Conservation (phyloP, 2,113 vertebrate genomes). For the Actenoides lindsayi region DNA sequence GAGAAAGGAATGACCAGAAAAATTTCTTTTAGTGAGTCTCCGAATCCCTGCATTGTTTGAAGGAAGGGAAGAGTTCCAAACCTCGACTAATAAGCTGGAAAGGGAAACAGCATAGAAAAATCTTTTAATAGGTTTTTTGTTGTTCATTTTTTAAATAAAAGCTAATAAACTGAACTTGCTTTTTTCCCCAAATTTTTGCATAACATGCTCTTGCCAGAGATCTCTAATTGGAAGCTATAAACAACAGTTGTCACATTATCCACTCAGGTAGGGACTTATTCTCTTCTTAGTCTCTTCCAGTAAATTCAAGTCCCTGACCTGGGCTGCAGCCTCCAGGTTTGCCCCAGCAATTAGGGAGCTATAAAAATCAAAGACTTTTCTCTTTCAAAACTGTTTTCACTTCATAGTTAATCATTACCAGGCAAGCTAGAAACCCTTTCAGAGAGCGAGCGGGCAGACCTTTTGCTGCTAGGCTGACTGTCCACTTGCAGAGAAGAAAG, state of each 20-base stretch:
- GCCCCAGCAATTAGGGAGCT: background rate
- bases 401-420: background rate
- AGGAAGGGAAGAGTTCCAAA: background rate
- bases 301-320: background rate
- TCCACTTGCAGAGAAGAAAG: conserved; percentile 30
- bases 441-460: background rate
- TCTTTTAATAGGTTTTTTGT: background rate
- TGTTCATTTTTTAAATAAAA: background rate
- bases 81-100: background rate
- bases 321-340: background rate
- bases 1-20: background rate
- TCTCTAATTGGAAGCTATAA: background rate
- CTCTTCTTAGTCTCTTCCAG: background rate
- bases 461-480: background rate
- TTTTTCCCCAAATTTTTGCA: background rate
- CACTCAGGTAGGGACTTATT: background rate
- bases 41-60: background rate
- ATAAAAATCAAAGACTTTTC: background rate
- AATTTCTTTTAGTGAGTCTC: background rate
- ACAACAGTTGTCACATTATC: background rate
- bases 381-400: background rate
- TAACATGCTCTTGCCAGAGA: background rate
- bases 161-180: background rate
- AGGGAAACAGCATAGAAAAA: background rate
- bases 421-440: background rate